Conservation (phyloP, 2,797 vertebrate genomes). For the Sphenodon punctatus region DNA sequence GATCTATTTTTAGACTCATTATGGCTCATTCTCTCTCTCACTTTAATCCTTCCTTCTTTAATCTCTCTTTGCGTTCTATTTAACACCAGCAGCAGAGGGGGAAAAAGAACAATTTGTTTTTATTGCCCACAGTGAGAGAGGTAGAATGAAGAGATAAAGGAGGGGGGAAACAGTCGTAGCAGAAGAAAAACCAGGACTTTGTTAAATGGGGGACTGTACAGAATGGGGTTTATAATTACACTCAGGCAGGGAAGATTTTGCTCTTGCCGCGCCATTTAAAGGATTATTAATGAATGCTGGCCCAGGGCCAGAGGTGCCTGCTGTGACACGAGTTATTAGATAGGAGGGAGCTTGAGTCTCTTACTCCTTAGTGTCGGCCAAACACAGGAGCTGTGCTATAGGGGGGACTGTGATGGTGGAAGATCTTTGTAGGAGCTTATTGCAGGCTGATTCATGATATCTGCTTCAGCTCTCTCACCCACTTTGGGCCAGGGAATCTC, state of each 20-base stretch:
- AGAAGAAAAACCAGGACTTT: slow-evolving; percentile 36
- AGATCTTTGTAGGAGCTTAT: not conserved
- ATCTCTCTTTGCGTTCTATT: not conserved
- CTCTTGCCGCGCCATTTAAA: not conserved
- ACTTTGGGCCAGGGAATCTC: too few relatives aligned
- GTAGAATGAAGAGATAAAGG: not conserved
- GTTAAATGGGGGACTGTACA: slow-evolving; percentile 26
- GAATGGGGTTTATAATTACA: not conserved
- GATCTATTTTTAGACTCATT: slow-evolving; percentile 14
- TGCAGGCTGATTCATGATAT: not conserved
- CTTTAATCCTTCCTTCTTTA: slow-evolving; percentile 14
- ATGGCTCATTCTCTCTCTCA: not conserved
- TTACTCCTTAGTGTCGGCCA: not conserved
- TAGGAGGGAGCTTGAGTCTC: not conserved
- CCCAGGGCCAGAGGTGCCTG: not conserved
- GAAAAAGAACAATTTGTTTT: not conserved
- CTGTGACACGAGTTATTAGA: not conserved
- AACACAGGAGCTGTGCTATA: too few relatives aligned
- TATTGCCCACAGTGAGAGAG: not conserved
- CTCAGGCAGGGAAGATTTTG: not conserved
- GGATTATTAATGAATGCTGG: not conserved
- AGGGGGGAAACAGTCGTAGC: slow-evolving; percentile 24
- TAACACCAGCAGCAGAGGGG: not conserved
- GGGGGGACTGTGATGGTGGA: not conserved
- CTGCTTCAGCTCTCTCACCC: too few relatives aligned